Conservation (phyloP, 1,140 invertebrate species). For the Leucophenga varia region DNA sequence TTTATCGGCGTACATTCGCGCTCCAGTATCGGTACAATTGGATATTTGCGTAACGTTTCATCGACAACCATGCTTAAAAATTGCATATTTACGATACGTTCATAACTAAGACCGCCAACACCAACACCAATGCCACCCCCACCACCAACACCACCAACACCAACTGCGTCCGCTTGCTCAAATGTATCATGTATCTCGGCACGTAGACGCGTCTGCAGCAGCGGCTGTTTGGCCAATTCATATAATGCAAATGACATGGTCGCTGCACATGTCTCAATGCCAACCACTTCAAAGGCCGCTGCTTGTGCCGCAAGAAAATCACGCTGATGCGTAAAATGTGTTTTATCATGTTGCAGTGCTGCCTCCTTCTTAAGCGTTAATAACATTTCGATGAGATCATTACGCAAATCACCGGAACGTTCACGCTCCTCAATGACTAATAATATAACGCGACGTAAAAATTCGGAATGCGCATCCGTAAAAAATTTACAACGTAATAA, state of each 20-base stretch:
- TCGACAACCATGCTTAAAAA: conserved; percentile 64
- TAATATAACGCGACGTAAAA: conserved; percentile 51
- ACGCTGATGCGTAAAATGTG: conserved; percentile 45
- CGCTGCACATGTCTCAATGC: conserved; percentile 75
- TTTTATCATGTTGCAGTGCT: conserved; percentile 43
- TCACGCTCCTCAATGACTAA: conserved; percentile 54
- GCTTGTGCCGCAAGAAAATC: conserved; percentile 66
- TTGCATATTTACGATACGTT: conserved; percentile 61
- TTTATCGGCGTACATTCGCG: conserved; percentile 50
- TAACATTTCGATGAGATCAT: conserved; percentile 59
- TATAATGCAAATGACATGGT: conserved; percentile 68
- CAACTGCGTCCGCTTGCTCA: conserved; percentile 38
- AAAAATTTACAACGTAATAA: conserved; percentile 37
- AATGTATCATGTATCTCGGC: conserved; percentile 64
- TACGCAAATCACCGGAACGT: conserved; percentile 39
- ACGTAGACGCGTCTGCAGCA: conserved; percentile 67
- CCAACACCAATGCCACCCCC: conserved; percentile 54
- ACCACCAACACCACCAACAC: too few relatives aligned
- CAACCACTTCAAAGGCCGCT: conserved; percentile 71
- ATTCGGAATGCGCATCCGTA: conserved; percentile 33
- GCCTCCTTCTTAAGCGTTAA: conserved; percentile 56
- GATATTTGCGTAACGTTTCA: conserved; percentile 56
- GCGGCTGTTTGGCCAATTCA: conserved; percentile 68
- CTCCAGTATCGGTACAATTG: conserved; percentile 41
- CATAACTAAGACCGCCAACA: conserved; percentile 61